Conservation (phyloP, 2,888 invertebrate genomes). For the Tiliacea citrago region DNA sequence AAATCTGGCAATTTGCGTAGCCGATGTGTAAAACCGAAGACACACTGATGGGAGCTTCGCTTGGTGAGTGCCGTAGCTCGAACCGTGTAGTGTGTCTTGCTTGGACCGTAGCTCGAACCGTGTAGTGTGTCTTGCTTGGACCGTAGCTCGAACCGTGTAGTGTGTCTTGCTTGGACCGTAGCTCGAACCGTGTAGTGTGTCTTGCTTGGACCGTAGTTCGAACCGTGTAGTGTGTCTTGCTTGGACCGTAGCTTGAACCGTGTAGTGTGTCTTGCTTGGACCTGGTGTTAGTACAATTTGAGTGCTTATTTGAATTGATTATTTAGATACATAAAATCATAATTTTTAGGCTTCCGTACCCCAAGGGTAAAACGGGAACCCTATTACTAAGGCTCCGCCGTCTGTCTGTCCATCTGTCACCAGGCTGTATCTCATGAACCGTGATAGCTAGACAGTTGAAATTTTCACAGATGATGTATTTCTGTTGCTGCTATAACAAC, state of each 20-base stretch:
- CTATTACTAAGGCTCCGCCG: too few species aligned
- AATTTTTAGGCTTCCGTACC: too few species aligned
- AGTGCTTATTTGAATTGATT: too few species aligned
- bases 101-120: neutral
- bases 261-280: neutral
- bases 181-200: neutral
- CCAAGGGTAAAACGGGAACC: too few species aligned
- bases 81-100: neutral
- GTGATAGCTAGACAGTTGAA: too few species aligned
- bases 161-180: neutral
- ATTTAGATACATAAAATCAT: too few species aligned
- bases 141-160: neutral
- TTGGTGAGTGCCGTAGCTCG: neutral
- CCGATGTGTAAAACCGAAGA: slow-evolving; percentile 13
- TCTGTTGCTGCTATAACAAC: too few species aligned
- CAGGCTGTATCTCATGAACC: too few species aligned
- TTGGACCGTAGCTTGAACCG: neutral
- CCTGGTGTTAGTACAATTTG: too few species aligned
- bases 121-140: neutral
- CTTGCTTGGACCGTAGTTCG: neutral
- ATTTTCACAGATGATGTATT: too few species aligned
- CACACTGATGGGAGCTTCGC: neutral
- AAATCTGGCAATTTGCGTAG: slow-evolving; percentile 39
- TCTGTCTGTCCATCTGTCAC: too few species aligned
- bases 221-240: neutral